These are phyloP conservation scores for Prolemur simus DNA, from an alignment of 2,113 vertebrate genomes.

Conservation along the genomic window DNA sequence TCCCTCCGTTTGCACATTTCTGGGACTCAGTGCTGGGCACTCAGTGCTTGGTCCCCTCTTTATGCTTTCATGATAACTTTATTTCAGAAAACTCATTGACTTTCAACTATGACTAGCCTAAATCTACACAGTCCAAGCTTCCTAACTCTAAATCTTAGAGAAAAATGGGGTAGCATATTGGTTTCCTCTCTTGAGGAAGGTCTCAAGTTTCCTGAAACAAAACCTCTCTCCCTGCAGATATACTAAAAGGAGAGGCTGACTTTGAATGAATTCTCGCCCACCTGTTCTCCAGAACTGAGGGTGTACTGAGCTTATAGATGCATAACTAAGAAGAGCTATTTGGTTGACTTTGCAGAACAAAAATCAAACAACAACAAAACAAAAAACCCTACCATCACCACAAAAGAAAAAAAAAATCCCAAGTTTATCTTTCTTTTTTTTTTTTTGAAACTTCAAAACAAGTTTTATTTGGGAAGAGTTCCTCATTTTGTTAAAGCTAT, in stretches of 20 bases:
- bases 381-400: background rate
- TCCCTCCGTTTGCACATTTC: background rate
- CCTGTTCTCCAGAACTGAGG: background rate
- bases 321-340: background rate
- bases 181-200: background rate
- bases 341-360: background rate
- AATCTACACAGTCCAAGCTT: background rate
- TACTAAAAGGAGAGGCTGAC: background rate
- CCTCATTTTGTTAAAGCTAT: conserved; percentile 66
- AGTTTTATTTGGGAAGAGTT: conserved; percentile 81
- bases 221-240: background rate
- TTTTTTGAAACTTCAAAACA: conserved; percentile 3
- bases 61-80: background rate
- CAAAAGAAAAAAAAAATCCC: background rate
- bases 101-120: background rate
- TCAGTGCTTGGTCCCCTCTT: background rate
- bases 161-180: background rate
- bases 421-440: background rate
- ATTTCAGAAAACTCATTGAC: background rate
- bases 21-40: background rate
- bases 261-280: background rate
- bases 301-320: background rate
- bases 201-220: background rate
- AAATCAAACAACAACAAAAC: background rate
- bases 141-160: background rate